A percentile compares a stretch with the other conserved stretches of the same genome.
Evolutionary conservation across 2,888 invertebrate genomes (phyloP).

Genomic region (Odontocolon sp.): DNA sequence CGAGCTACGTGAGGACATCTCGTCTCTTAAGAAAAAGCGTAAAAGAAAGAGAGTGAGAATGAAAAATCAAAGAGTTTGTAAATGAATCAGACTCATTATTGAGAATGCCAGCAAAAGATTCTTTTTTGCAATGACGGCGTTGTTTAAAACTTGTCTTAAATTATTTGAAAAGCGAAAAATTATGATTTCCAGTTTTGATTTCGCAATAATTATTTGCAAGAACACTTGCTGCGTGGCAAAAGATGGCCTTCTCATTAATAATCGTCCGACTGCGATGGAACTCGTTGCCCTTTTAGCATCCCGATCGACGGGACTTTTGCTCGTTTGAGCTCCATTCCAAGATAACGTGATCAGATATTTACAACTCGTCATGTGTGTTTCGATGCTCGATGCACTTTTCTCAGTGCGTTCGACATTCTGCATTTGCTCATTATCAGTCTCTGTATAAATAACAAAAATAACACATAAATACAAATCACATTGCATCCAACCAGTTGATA

Average conservation of each 20-base stretch:
- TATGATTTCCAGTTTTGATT: not conserved
- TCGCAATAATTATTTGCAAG: conserved; percentile 4
- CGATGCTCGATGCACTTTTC: conserved; percentile 23
- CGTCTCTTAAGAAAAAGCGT: not conserved
- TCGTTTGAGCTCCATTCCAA: conserved; percentile 17
- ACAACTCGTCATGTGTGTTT: conserved; percentile 39
- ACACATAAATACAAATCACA: too few relatives aligned
- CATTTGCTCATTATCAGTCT: conserved; percentile 17
- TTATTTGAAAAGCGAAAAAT: conserved; percentile 1
- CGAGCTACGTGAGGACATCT: not conserved
- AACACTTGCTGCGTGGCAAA: not conserved
- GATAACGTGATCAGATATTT: conserved; percentile 47
- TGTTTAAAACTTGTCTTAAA: not conserved
- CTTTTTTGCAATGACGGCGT: not conserved
- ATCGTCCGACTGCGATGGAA: conserved; percentile 62
- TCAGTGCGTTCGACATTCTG: conserved; percentile 11
- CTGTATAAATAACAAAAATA: not conserved
- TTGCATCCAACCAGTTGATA: too few relatives aligned
- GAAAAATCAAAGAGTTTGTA: not conserved
- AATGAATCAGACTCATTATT: conserved; percentile 17
- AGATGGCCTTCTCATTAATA: conserved; percentile 60
- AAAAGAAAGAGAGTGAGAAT: not conserved
- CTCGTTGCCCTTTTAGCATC: conserved; percentile 71
- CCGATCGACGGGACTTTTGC: conserved; percentile 45
- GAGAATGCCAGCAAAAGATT: conserved; percentile 18